Evolutionary conservation across 2,797 vertebrate genomes (phyloP).

Genomic region (Hafferia zeledoni): DNA sequence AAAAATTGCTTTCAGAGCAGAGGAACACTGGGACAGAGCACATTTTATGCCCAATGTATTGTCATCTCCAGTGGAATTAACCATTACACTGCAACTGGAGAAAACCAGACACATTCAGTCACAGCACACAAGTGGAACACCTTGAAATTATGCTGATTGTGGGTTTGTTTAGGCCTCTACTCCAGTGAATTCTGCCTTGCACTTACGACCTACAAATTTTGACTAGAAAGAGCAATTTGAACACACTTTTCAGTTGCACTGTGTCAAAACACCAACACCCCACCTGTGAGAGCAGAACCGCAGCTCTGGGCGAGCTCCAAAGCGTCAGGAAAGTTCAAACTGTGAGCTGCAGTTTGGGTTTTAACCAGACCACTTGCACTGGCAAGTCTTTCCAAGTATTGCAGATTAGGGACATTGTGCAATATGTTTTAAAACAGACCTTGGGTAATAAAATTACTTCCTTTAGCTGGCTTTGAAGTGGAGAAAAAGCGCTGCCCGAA

Average conservation of each 20-base stretch:
- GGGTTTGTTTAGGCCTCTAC: neutral
- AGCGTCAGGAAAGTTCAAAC: neutral
- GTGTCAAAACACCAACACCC: neutral
- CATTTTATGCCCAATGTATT: neutral
- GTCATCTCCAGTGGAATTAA: neutral
- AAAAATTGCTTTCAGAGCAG: neutral
- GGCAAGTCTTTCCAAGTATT: neutral
- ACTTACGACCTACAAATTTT: neutral
- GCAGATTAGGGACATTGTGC: neutral
- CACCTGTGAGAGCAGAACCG: accelerated
- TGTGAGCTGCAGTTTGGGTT: neutral
- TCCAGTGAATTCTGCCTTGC: neutral
- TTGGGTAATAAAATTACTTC: slow-evolving; percentile 53
- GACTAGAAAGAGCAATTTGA: neutral
- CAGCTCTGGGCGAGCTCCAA: neutral
- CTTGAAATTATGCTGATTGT: neutral
- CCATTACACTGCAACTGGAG: neutral
- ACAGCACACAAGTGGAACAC: neutral
- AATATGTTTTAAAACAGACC: slow-evolving; percentile 32
- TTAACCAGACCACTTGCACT: neutral
- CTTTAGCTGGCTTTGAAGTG: slow-evolving; percentile 44
- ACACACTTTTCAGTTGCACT: neutral
- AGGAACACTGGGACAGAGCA: neutral
- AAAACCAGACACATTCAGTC: neutral
- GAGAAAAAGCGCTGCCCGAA: slow-evolving; percentile 36